phyloP scores from a whole-genome alignment of 2,113 vertebrate genomes.

The Protobothrops flavoviridis region DNA sequence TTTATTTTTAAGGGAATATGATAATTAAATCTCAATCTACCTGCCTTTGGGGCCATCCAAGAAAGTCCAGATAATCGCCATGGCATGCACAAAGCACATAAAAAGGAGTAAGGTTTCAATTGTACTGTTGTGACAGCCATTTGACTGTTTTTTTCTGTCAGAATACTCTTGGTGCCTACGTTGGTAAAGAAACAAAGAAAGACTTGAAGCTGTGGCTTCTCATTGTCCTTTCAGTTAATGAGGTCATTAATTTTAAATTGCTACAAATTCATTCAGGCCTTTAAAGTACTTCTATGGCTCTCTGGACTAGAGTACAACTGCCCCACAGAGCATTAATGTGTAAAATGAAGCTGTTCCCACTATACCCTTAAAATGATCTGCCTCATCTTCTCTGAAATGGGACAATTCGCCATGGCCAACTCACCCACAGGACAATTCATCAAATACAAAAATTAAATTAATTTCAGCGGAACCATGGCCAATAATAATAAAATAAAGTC shows the following conservation, averaged over 20 bases:
- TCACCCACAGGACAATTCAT: background rate
- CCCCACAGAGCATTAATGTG: conserved; percentile 33
- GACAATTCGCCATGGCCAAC: background rate
- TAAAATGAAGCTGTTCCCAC: conserved; percentile 55
- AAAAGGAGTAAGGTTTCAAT: background rate
- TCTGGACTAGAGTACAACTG: background rate
- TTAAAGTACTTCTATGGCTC: conserved; percentile 20
- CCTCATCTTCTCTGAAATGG: conserved; percentile 50
- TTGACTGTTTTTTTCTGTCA: background rate
- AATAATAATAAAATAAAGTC: background rate
- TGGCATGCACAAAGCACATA: background rate
- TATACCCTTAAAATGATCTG: conserved; percentile 61
- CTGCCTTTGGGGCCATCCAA: background rate
- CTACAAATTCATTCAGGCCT: conserved; percentile 20
- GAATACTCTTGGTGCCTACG: background rate
- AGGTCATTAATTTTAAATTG: conserved; percentile 21
- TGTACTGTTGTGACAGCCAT: background rate
- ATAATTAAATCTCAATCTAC: background rate
- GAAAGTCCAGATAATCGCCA: background rate
- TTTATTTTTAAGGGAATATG: background rate
- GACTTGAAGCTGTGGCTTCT: background rate
- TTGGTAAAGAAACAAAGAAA: background rate
- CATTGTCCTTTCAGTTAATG: background rate
- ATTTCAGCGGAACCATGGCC: background rate
- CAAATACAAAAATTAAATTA: background rate